Evolutionary conservation across 1,140 invertebrate genomes (phyloP).

Genomic region (Alviniconcha marisindica): DNA sequence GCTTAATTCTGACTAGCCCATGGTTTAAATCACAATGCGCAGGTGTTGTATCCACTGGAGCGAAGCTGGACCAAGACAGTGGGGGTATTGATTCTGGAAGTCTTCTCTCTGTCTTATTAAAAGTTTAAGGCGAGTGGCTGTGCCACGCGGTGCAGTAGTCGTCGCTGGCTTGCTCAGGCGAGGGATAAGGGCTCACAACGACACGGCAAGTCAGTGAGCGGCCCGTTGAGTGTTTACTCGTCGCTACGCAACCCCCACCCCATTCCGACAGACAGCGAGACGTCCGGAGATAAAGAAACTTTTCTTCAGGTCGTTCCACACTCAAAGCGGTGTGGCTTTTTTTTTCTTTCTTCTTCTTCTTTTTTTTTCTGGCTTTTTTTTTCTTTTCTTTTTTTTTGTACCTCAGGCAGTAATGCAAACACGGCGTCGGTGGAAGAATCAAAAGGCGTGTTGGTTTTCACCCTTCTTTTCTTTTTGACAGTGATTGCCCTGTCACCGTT

Average conservation of each 20-base stretch:
- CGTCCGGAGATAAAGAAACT: not conserved
- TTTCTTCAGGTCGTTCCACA: not conserved
- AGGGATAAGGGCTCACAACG: too few species aligned
- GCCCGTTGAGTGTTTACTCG: not conserved
- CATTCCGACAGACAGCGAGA: not conserved
- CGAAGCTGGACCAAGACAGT: not conserved
- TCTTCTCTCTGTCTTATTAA: not conserved
- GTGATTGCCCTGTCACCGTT: too few species aligned
- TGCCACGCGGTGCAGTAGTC: too few species aligned
- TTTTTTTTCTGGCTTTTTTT: too few species aligned
- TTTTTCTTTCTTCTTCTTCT: too few species aligned
- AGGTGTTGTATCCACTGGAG: not conserved
- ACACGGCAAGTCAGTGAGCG: not conserved
- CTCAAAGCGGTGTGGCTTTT: too few species aligned
- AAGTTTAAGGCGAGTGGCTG: not conserved
- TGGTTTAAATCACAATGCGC: not conserved
- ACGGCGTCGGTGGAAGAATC: too few species aligned
- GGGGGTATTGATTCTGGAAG: not conserved
- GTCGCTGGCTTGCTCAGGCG: not conserved
- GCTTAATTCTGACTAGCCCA: not conserved
- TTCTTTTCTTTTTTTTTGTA: too few species aligned
- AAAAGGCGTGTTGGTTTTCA: too few species aligned
- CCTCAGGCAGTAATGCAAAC: too few species aligned
- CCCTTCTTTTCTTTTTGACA: too few species aligned
- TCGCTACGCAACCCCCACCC: not conserved